Base-by-base conservation (phyloP, 2,113 vertebrate species). In the Pogonocichla stellata region DNA sequence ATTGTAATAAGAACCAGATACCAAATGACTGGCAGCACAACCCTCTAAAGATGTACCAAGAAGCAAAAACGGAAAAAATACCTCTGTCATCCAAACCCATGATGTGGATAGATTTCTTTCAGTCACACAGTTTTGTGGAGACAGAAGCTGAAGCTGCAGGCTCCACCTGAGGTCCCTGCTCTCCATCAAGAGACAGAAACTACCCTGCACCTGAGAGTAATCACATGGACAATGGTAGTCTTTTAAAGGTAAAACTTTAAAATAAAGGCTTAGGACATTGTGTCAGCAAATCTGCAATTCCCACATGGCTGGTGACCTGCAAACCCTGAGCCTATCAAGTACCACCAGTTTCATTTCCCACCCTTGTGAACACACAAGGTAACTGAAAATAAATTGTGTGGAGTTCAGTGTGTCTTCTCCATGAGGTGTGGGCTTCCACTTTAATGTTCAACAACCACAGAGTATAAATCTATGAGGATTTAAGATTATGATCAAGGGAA, bases 391-490 rank as follows among this genome's bases (percentile, higher is more conserved):
- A 42, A n/a, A 75, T 4, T 4, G 8, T 19, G 31, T 24, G 15
- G 47, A 42, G 33, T 36, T 61, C 47, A 33, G 8, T 13, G 42
- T 14, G 22, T 29, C 57, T 88, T 26, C 62, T 56, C 48, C 2
- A 2, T 1, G 2, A 77, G 58, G 58, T 0, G 0, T 50, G 40
- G 53, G 18, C 5, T 88, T 72, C 45, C 50, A 38, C 25, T 58
- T 86, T 23, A 45, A 61, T 31, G 50, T 38, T 79, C 4, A 2
- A 64, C 51, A 87, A 50, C 25, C 40, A 85, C 23, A 90, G 34
- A 62, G 51, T 91, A 82, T 36, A 91, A 47, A 92, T 82, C 70
- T 58, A 85, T 31, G 22, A 80, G 62, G 70, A 85, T 88, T 92
- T 82, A 86, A 80, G 74, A 95, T 62, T 66, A 65, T 70, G 38